Conservation (phyloP, 2,888 invertebrate genomes). For the Lacanobia wlatinum region DNA sequence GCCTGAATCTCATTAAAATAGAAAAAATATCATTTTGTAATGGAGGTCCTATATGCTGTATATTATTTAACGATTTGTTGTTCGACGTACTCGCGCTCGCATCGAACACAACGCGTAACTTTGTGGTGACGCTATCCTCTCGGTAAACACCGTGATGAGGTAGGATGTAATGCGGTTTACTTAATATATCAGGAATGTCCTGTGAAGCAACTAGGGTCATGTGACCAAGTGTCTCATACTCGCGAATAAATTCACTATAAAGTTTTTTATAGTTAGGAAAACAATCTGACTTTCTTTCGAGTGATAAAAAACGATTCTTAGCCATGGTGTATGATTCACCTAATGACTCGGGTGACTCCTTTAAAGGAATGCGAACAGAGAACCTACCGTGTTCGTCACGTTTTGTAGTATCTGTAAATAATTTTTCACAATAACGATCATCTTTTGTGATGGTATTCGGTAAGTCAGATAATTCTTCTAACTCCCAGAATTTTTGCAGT, state of each 20-base stretch:
- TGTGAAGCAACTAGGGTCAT: slow-evolving; percentile 11
- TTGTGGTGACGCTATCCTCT: slow-evolving; percentile 16
- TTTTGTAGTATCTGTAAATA: slow-evolving; percentile 11
- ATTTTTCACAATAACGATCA: slow-evolving; percentile 8
- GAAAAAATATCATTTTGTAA: slow-evolving; percentile 35
- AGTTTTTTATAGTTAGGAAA: slow-evolving; percentile 16
- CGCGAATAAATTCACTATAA: slow-evolving; percentile 12
- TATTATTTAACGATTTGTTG: slow-evolving; percentile 21
- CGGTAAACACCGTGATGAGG: slow-evolving; percentile 24
- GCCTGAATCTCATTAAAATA: slow-evolving; percentile 16
- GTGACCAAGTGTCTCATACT: slow-evolving; percentile 12
- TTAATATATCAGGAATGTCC: not conserved
- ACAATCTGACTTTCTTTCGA: slow-evolving; percentile 14
- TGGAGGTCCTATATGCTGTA: slow-evolving; percentile 20
- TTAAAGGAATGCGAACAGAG: slow-evolving; percentile 13
- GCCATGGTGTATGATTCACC: slow-evolving; percentile 3
- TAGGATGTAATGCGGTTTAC: slow-evolving; percentile 18
- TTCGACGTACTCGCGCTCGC: slow-evolving; percentile 13
- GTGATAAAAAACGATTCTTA: slow-evolving; percentile 13
- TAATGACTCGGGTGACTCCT: not conserved
- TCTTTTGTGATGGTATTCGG: not conserved
- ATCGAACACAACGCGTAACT: not conserved
- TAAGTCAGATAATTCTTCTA: slow-evolving; percentile 12
- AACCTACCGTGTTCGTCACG: slow-evolving; percentile 16
- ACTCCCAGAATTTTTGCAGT: slow-evolving; percentile 17